These are phyloP conservation scores for Julus scanicus DNA, from an alignment of 2,888 invertebrate genomes.

Conservation along the genomic window DNA sequence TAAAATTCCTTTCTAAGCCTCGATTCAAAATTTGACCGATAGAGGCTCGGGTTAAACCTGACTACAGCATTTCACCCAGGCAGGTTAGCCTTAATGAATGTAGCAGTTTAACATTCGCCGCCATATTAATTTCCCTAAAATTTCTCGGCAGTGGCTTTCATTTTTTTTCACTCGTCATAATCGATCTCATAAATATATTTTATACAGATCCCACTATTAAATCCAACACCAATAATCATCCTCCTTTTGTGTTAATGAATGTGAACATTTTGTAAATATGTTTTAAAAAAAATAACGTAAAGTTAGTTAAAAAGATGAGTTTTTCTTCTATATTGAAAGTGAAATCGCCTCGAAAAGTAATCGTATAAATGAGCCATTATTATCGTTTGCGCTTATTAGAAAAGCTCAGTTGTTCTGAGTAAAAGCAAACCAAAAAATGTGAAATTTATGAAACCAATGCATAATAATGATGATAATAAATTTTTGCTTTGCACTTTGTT, in stretches of 20 bases:
- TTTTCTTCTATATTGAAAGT: neutral
- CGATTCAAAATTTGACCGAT: too few species aligned
- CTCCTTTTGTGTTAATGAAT: neutral
- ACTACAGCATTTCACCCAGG: neutral
- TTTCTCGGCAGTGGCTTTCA: neutral
- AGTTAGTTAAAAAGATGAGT: neutral
- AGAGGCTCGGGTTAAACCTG: too few species aligned
- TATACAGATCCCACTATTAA: neutral
- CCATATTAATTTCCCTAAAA: neutral
- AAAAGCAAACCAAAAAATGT: neutral
- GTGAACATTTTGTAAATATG: neutral
- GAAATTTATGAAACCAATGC: neutral
- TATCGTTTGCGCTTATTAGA: neutral
- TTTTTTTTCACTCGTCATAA: neutral
- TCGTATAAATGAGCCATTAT: neutral
- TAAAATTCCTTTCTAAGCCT: too few species aligned
- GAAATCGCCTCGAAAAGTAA: neutral
- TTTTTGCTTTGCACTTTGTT: conserved; percentile 1
- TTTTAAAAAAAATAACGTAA: neutral
- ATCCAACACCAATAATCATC: neutral
- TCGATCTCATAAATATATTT: neutral
- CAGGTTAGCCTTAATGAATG: neutral
- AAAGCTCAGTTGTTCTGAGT: neutral
- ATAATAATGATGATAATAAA: neutral
- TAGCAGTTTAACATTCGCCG: neutral